Percentiles rank a stretch among this genome's conserved stretches.
Evolutionary conservation across 1,140 invertebrate genomes (phyloP).

Genomic region (Eupristina koningsbergeri): DNA sequence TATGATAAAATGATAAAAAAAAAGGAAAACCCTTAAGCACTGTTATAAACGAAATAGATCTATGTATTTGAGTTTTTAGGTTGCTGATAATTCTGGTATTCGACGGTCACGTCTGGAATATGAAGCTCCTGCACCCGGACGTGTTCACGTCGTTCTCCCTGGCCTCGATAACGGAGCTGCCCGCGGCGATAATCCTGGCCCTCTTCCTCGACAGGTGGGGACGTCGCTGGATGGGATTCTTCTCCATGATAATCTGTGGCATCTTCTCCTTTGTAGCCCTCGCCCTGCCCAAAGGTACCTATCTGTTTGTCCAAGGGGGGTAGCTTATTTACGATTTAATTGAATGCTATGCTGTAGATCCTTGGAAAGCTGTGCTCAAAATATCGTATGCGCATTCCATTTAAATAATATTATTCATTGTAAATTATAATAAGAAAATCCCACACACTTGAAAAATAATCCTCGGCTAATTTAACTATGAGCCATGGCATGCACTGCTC

Average conservation of each 20-base stretch:
- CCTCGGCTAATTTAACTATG: not conserved
- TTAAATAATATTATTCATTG: not conserved
- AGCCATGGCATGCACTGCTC: not conserved
- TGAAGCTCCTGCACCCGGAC: conserved; percentile 84
- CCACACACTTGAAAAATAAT: not conserved
- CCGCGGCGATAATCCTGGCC: conserved; percentile 86
- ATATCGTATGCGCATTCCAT: not conserved
- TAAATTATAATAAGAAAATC: not conserved
- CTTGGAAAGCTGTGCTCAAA: too few relatives aligned
- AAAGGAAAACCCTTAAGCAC: too few relatives aligned
- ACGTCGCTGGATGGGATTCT: conserved; percentile 86
- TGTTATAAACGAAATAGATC: not conserved
- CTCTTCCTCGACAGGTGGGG: conserved; percentile 87
- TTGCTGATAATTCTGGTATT: conserved; percentile 88
- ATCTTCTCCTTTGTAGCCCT: conserved; percentile 86
- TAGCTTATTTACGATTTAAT: too few relatives aligned
- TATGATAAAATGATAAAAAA: too few relatives aligned
- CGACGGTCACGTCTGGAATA: conserved; percentile 85
- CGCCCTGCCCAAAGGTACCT: conserved; percentile 79
- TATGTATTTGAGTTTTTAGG: conserved; percentile 63
- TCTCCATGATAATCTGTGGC: conserved; percentile 84
- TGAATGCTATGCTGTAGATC: too few relatives aligned
- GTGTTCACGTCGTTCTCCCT: conserved; percentile 89
- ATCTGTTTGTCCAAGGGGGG: too few relatives aligned
- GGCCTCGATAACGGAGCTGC: conserved; percentile 86